Evolutionary conservation across 1,140 invertebrate genomes (phyloP), one percentile per base, ranked within the genome.

Genomic region (Rhyacophila brunnea): DNA sequence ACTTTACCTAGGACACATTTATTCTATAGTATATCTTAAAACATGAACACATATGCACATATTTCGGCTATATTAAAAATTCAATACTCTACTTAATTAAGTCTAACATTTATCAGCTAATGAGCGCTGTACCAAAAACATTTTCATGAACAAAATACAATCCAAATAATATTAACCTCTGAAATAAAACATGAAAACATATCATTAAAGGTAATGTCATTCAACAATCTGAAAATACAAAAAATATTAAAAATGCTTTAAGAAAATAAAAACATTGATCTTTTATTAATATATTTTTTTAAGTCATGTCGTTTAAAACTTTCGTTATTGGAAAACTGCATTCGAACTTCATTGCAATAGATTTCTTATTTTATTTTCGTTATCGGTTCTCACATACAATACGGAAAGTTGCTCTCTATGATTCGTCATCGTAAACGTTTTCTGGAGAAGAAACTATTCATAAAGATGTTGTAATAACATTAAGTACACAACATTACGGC

Each of bases 201-300:
- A 46, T 23, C 6, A 45, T 38, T 20, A 58, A 51, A 51, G 35
- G 44, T 52, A 59, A 59, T 46, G 43, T 44, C 56, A 58, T 58
- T 58, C 56, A 49, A 58, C 36, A 58, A 58, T 58, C 56, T 58
- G 56, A 51, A 58, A 58, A 58, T 32, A 58, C 47, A 51, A 35
- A 58, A 45, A 34, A 35, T 45, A 45, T 45, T n/a, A 6, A 45
- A 45, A 45, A 45, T 45, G 18, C 18, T 40, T 28, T 13, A 15
- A 13, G 5, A 45, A 17, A 45, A 45, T 45, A 45, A 45, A 45
- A 17, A 45, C 13, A 19, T 45, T 11, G 43, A 15, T 45, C 17
- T 15, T 15, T 45, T 45, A 45, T 15, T 17, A 45, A 15, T 45
- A 40, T 40, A 13, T 40, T 40, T 13, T 40, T 40, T 40, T 15